Conservation (phyloP, 30 jellyfish, hydroid and myxozoan genomes). For the Rhopilema esculentum region DNA sequence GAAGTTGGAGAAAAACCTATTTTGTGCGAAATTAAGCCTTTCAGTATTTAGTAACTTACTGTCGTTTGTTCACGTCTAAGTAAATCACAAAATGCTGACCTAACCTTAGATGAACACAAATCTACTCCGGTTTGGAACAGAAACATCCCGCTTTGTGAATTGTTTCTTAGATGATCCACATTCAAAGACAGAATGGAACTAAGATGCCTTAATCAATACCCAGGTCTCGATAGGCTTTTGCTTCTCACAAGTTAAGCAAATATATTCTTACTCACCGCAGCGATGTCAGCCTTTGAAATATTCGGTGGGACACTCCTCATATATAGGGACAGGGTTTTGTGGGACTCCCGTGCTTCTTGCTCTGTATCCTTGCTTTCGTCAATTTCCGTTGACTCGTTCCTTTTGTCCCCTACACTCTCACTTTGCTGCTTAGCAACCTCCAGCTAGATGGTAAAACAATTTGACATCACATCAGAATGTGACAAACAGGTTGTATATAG, state of each 20-base stretch:
- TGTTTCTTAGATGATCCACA: too few relatives aligned
- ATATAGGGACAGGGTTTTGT: conserved; percentile 80
- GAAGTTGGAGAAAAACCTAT: too few relatives aligned
- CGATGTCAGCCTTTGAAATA: conserved; percentile 79
- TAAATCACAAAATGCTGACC: too few relatives aligned
- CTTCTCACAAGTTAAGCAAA: neutral
- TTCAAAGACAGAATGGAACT: too few relatives aligned
- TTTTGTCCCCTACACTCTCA: conserved; percentile 7
- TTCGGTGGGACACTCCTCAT: conserved; percentile 85
- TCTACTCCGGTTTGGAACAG: too few relatives aligned
- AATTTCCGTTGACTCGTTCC: conserved; percentile 9
- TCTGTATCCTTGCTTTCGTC: conserved; percentile 37
- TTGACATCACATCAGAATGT: neutral
- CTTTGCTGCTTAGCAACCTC: neutral
- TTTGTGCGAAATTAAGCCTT: too few relatives aligned
- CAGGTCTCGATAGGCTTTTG: too few relatives aligned
- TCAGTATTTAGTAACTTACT: too few relatives aligned
- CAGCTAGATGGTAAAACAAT: neutral
- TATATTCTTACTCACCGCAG: conserved; percentile 36
- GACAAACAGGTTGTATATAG: neutral
- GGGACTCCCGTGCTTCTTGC: conserved; percentile 36
- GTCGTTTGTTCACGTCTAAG: too few relatives aligned
- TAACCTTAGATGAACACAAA: too few relatives aligned
- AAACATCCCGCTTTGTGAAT: too few relatives aligned
- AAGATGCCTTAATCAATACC: too few relatives aligned